Conservation (phyloP, 2,113 vertebrate species). For the Rhinolophus ferrumequinum region DNA sequence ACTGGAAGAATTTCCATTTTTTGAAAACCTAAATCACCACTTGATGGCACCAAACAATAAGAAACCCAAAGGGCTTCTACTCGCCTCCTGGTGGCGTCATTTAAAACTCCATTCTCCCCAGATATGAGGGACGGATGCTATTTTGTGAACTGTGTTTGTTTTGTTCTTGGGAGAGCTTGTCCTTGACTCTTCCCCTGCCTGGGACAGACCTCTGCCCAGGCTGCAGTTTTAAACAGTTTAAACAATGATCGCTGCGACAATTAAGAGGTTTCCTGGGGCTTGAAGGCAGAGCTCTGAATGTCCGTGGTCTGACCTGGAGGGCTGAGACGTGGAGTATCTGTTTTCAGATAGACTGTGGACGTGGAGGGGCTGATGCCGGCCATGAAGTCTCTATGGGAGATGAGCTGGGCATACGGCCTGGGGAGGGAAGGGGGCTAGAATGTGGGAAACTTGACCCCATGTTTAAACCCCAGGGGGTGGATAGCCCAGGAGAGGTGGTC, state of each 20-base stretch:
- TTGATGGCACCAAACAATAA: conserved; percentile 63
- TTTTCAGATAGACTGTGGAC: not conserved
- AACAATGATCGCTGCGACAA: not conserved
- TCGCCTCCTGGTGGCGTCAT: rapidly evolving
- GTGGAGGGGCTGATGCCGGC: not conserved
- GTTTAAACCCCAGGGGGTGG: not conserved
- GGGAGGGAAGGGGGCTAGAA: no score
- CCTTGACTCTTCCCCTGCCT: not conserved
- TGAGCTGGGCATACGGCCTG: no score
- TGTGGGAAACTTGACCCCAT: rapidly evolving
- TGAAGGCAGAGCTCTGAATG: not conserved
- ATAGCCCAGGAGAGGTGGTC: not conserved
- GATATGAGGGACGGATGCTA: not conserved
- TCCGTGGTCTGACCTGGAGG: not conserved
- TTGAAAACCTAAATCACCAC: conserved; percentile 23
- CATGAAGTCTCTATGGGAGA: not conserved
- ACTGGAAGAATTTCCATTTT: not conserved
- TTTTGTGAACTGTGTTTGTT: not conserved
- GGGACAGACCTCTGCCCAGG: not conserved
- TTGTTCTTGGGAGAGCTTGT: not conserved
- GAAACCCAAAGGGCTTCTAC: not conserved
- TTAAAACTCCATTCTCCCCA: not conserved
- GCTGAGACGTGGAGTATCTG: not conserved
- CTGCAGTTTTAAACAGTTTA: not conserved
- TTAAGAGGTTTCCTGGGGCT: not conserved